These are phyloP conservation scores for Torymus texanus DNA, from an alignment of 2,888 invertebrate species.

Conservation along the genomic window DNA sequence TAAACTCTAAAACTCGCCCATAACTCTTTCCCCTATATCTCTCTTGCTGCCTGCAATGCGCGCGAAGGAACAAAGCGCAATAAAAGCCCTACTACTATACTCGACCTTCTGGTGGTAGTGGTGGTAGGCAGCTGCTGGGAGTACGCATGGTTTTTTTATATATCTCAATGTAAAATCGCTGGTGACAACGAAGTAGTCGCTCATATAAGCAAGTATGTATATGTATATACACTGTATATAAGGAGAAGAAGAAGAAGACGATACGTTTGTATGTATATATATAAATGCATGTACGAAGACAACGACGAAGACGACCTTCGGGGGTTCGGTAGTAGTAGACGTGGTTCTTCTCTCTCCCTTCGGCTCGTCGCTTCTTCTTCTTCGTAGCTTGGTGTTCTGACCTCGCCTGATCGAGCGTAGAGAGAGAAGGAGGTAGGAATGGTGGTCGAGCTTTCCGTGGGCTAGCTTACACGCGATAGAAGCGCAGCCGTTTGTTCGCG, in stretches of 20 bases:
- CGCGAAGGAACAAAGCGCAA: too few relatives aligned
- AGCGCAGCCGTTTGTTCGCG: too few relatives aligned
- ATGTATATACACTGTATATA: not conserved
- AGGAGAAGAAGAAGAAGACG: not conserved
- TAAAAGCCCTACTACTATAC: too few relatives aligned
- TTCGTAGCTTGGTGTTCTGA: not conserved
- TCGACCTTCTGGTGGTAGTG: too few relatives aligned
- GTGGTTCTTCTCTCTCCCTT: constrained; percentile 1
- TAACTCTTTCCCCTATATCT: too few relatives aligned
- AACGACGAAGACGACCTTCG: constrained; percentile 32
- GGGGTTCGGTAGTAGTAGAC: constrained; percentile 8
- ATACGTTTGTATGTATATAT: too few relatives aligned
- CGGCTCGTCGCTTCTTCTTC: not conserved
- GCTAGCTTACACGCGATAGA: too few relatives aligned
- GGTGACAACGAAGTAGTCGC: constrained; percentile 21
- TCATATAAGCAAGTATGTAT: too few relatives aligned
- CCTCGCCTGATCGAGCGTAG: not conserved
- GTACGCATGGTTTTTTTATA: not conserved
- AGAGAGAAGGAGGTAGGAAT: too few relatives aligned
- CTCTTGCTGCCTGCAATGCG: too few relatives aligned
- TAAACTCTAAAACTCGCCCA: too few relatives aligned
- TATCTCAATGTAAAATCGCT: constrained; percentile 34
- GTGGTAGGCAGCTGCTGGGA: not conserved
- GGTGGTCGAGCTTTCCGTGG: too few relatives aligned
- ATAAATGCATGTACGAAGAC: not conserved